These are phyloP conservation scores for Steinernema khuongi DNA, from an alignment of 1,140 invertebrate genomes.

Conservation along the genomic window DNA sequence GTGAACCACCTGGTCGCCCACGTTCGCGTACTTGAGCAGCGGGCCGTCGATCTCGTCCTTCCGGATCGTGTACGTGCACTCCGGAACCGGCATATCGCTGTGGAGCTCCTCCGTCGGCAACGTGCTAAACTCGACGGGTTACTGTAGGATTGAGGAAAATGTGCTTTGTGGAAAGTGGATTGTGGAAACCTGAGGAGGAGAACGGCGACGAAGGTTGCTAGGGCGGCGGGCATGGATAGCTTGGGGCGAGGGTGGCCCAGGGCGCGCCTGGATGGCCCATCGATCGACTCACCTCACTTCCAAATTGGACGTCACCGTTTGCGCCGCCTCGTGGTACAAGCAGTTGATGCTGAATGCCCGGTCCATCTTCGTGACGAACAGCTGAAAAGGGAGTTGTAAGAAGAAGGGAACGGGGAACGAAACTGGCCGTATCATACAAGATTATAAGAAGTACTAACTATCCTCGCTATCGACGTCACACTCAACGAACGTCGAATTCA, in stretches of 20 bases:
- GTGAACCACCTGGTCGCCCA: conserved; percentile 56
- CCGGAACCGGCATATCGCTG: conserved; percentile 52
- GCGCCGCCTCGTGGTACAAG: conserved; percentile 48
- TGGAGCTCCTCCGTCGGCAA: conserved; percentile 46
- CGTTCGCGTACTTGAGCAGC: conserved; percentile 51
- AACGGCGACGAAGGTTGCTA: not conserved
- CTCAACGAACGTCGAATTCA: too few relatives aligned
- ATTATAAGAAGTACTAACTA: too few relatives aligned
- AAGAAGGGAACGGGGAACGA: not conserved
- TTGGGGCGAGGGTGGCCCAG: too few relatives aligned
- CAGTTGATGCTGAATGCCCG: conserved; percentile 58
- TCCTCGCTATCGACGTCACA: too few relatives aligned
- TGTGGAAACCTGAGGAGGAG: conserved; percentile 18
- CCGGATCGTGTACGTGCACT: conserved; percentile 53
- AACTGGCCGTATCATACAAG: too few relatives aligned
- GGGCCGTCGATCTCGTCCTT: conserved; percentile 56
- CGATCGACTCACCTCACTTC: conserved; percentile 49
- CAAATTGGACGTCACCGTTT: conserved; percentile 43
- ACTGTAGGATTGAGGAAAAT: too few relatives aligned
- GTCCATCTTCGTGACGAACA: conserved; percentile 57
- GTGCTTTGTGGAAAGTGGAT: too few relatives aligned
- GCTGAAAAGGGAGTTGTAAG: conserved; percentile 31
- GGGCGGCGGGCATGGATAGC: too few relatives aligned
- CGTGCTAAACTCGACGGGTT: conserved; percentile 31
- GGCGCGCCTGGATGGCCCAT: not conserved